Evolutionary conservation across 2,113 vertebrate species (phyloP), one percentile per base, ranked within the genome.

Genomic region (Laterallus jamaicensis): DNA sequence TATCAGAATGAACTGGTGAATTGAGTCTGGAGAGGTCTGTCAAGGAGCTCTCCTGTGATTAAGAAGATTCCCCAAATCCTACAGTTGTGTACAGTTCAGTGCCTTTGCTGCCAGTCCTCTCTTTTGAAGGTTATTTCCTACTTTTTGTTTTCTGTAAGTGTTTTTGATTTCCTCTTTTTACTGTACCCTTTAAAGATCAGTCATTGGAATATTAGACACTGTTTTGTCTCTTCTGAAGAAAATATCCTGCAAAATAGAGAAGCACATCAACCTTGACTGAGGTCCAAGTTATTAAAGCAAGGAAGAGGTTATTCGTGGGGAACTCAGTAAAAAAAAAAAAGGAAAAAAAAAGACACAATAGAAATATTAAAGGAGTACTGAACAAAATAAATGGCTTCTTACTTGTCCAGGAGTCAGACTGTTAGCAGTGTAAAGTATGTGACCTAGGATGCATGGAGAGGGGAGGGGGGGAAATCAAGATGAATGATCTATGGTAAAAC

Each of bases 261-360:
- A 98, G 97, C 97, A 97, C 96, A 98, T 97, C 97, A 98, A 98
- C 98, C 98, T 99, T 98, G 98, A 98, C 98, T 1, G 85, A 94
- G 93, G 94, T 98, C 97, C 98, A 98, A 98, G 97, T 96, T 97
- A 97, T 95, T 97, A 98, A 98, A 97, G 96, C 95, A 96, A 98
- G 98, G 98, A 98, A 98, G 98, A 98, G 93, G 95, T 98, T 97
- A 97, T 98, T 98, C 97, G 97, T 77, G 93, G 97, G 97, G 98
- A 98, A 95, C 39, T 58, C 59, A 42, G 77, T 86, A 11, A 75
- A 87, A 83, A 88, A 59, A 60, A 50, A 96, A 97, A 97, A 97
- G 91, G 42, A 44, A 83, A 49, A 96, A 97, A 97, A 97, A 92
- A 42, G 94, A 96, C 97, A 98, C 98, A 98, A 98, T 97, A 97